Evolutionary conservation across 2,797 vertebrate species (phyloP).

Genomic region (Graptemys geographica): DNA sequence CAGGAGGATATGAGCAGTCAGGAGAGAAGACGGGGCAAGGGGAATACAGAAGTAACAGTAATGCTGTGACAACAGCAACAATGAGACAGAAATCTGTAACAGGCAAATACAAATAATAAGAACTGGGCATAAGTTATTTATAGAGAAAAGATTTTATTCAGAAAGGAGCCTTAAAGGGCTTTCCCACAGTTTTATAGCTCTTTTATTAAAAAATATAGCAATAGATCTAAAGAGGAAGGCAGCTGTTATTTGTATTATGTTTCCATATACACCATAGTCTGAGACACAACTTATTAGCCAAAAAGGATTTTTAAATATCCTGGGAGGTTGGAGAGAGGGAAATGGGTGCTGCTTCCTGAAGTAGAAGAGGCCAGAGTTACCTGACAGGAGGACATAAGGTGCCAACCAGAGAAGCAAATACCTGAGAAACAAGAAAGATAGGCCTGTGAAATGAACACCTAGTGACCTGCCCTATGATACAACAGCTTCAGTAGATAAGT

Average conservation of each 20-base stretch:
- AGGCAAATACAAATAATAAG: not conserved
- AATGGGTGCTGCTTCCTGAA: not conserved
- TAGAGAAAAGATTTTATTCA: not conserved
- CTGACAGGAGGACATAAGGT: no score
- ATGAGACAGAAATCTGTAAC: not conserved
- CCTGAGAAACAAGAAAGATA: constrained; percentile 5
- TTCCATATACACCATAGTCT: not conserved
- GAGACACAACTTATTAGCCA: not conserved
- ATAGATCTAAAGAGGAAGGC: not conserved
- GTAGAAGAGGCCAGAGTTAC: not conserved
- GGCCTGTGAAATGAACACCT: constrained; percentile 57
- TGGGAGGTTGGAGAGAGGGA: not conserved
- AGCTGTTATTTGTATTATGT: not conserved
- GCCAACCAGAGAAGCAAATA: not conserved
- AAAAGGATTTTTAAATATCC: not conserved
- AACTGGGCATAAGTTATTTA: not conserved
- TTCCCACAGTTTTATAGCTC: not conserved
- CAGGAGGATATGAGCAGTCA: not conserved
- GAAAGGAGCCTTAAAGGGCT: not conserved
- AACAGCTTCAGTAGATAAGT: constrained; percentile 72
- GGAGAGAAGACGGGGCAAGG: not conserved
- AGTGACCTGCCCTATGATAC: constrained; percentile 68
- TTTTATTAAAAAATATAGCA: not conserved
- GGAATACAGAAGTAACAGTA: not conserved
- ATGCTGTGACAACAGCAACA: not conserved